Conservation (phyloP, 2,888 invertebrate species). For the Drosophila sordidapex region DNA sequence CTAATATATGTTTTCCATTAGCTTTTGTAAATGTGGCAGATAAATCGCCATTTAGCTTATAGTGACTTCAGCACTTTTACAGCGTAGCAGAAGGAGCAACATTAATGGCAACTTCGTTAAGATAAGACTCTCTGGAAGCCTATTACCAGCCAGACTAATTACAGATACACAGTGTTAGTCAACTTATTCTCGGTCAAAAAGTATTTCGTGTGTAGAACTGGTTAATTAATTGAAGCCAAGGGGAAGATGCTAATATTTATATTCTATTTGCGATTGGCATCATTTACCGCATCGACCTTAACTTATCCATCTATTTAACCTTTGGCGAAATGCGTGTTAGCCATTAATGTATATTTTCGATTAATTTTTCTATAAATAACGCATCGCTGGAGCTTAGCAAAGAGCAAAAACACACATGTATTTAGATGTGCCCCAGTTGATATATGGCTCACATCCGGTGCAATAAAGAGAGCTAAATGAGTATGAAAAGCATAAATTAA, state of each 20-base stretch:
- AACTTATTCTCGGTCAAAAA: background rate
- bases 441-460: constrained; percentile 30
- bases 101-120: background rate
- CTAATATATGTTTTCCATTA: background rate
- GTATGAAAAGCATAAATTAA: constrained; percentile 61
- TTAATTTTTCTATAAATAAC: constrained; percentile 21
- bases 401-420: background rate
- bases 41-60: background rate
- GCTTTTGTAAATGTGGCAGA: background rate
- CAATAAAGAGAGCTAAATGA: constrained; percentile 39
- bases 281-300: background rate
- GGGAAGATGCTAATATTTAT: background rate
- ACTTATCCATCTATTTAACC: background rate
- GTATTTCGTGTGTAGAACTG: background rate
- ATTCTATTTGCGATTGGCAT: background rate
- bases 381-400: background rate
- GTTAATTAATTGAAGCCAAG: background rate
- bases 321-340: background rate
- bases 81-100: background rate
- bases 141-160: background rate
- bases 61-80: background rate
- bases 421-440: constrained; percentile 4
- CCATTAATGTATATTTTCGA: constrained; percentile 1
- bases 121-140: background rate
- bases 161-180: background rate